A percentile compares a stretch with the other conserved stretches of the same genome.
Evolutionary conservation across 2,797 vertebrate genomes (phyloP).

Genomic region (Protosalanx chinensis): DNA sequence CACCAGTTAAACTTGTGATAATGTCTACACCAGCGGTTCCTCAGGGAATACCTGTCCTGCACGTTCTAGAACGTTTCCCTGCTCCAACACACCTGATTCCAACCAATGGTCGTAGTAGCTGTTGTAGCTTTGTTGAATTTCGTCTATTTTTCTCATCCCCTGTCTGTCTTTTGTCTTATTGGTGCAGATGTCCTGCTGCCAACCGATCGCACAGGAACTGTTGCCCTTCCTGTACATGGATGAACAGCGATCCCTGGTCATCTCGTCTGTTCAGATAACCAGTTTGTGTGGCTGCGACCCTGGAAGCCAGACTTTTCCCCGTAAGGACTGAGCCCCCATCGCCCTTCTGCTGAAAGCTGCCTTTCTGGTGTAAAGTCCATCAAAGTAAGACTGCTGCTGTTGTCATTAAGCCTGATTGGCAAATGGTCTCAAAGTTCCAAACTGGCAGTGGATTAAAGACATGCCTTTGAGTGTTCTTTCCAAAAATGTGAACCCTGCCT

Average conservation of each 20-base stretch:
- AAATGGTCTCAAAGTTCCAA: neutral
- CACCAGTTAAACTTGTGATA: neutral
- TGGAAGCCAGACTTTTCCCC: constrained; percentile 21
- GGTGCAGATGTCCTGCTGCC: constrained; percentile 61
- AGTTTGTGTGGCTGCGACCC: constrained; percentile 60
- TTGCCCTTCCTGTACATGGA: constrained; percentile 68
- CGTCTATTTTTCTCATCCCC: neutral
- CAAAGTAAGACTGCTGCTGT: neutral
- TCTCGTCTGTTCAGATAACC: constrained; percentile 60
- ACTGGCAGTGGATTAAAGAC: constrained; percentile 22
- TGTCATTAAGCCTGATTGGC: neutral
- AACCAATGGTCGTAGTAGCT: neutral
- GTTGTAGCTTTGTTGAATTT: neutral
- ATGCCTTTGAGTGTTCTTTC: constrained; percentile 59
- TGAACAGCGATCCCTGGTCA: constrained; percentile 43
- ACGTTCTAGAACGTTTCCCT: too few species aligned
- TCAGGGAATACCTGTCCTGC: too few species aligned
- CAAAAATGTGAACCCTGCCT: constrained; percentile 55
- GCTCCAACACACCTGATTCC: too few species aligned
- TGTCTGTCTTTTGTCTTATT: neutral
- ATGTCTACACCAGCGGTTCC: neutral
- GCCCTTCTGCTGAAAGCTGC: neutral
- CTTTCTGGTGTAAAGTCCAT: neutral
- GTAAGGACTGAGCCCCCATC: constrained; percentile 25
- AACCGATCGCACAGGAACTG: constrained; percentile 40